Percentiles rank a stretch among this genome's conserved stretches.
These are phyloP conservation scores for Coelinius sp. DNA, from an alignment of 2,888 invertebrate species.

Conservation along the genomic window DNA sequence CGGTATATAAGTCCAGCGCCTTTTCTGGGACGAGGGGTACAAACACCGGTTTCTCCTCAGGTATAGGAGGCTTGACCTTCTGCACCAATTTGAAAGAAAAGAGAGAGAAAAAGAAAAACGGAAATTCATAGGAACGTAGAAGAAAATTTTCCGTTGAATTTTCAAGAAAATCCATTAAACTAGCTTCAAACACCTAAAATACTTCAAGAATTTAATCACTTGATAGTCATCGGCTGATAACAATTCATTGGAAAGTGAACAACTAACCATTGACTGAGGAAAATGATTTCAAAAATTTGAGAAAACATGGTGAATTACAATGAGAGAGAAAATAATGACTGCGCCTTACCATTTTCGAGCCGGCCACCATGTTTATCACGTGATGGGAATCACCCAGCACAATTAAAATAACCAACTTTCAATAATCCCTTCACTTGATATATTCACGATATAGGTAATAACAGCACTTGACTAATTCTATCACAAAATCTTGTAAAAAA, in stretches of 20 bases:
- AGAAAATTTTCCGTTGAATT: background rate
- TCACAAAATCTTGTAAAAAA: background rate
- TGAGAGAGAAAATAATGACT: background rate
- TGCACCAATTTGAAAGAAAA: background rate
- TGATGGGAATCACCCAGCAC: constrained; percentile 14
- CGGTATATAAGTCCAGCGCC: constrained; percentile 40
- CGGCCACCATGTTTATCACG: constrained; percentile 60
- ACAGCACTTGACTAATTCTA: constrained; percentile 28
- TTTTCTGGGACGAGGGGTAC: constrained; percentile 28
- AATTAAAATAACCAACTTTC: background rate
- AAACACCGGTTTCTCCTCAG: constrained; percentile 37
- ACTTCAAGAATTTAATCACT: no score
- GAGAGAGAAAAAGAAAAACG: background rate
- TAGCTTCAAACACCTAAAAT: no score
- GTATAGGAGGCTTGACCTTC: constrained; percentile 33
- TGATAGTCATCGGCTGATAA: no score
- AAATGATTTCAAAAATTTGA: background rate
- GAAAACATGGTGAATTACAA: background rate
- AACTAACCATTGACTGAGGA: background rate
- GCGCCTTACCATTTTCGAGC: constrained; percentile 64
- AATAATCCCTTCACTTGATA: background rate
- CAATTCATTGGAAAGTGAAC: no score
- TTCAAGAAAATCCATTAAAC: background rate
- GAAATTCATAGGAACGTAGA: no score
- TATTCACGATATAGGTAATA: background rate